These are phyloP conservation scores for Pristionchus arcanus DNA, from an alignment of 2,888 invertebrate genomes.

Conservation along the genomic window DNA sequence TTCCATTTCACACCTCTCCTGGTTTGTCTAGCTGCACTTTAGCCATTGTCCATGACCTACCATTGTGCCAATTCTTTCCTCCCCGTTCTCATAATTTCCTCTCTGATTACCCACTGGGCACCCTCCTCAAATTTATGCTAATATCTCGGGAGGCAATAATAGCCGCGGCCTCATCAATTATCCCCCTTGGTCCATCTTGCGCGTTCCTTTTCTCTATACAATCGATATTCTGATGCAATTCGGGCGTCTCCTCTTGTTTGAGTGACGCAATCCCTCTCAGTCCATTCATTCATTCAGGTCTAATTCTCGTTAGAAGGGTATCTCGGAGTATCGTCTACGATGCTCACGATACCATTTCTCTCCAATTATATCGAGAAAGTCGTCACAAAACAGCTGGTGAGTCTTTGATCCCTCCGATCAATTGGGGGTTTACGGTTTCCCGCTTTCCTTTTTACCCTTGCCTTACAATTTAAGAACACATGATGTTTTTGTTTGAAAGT, in stretches of 20 bases:
- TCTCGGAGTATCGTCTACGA: slow-evolving; percentile 46
- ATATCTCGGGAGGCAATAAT: slow-evolving; percentile 4
- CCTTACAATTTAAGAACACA: too few relatives aligned
- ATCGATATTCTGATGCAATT: slow-evolving; percentile 42
- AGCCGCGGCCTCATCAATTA: neutral
- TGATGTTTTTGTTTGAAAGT: too few relatives aligned
- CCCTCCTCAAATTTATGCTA: slow-evolving; percentile 13
- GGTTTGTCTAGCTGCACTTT: slow-evolving; percentile 36
- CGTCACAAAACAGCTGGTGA: slow-evolving; percentile 67
- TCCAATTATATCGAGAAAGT: slow-evolving; percentile 67
- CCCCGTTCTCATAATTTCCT: neutral
- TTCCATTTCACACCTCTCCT: neutral
- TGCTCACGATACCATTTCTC: slow-evolving; percentile 72
- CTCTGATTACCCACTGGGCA: neutral
- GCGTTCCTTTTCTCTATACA: neutral
- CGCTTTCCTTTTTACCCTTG: too few relatives aligned
- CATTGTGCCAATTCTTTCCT: neutral
- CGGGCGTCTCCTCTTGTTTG: neutral
- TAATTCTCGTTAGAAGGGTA: neutral
- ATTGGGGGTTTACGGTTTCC: neutral
- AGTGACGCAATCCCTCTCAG: neutral
- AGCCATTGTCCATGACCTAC: slow-evolving; percentile 27
- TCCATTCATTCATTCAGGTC: neutral
- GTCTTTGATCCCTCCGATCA: slow-evolving; percentile 12
- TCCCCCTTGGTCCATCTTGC: neutral